Percentiles rank a stretch among this genome's conserved stretches.
phyloP scores from a whole-genome alignment of 2,888 invertebrate species.

The Pseudococcus longispinus region DNA sequence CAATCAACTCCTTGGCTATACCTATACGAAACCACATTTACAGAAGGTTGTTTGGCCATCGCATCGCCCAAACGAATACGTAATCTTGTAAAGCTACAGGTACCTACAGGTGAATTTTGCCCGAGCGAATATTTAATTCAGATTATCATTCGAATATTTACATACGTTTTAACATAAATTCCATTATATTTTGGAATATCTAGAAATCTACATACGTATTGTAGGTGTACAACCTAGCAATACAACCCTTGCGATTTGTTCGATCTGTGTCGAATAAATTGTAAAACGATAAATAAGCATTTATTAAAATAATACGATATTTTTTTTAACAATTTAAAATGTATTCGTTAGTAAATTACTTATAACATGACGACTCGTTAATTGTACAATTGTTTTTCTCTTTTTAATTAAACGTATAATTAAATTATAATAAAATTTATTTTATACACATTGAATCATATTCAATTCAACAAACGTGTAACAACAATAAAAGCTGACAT shows the following conservation, averaged over 20 bases:
- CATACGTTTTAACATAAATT: neutral
- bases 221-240: neutral
- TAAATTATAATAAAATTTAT: constrained; percentile 18
- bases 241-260: neutral
- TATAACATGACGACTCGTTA: constrained; percentile 43
- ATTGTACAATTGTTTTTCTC: constrained; percentile 26
- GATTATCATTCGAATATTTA: constrained; percentile 21
- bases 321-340: constrained; percentile 26
- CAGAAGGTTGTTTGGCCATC: neutral
- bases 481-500: constrained; percentile 31
- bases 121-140: neutral
- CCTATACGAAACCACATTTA: neutral
- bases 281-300: constrained; percentile 38
- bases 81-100: neutral
- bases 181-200: neutral
- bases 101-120: neutral
- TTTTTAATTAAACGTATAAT: neutral
- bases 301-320: constrained; percentile 33
- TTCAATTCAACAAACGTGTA: neutral
- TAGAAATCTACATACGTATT: neutral
- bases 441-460: constrained; percentile 28
- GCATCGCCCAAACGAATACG: neutral
- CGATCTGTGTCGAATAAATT: neutral
- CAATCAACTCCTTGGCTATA: neutral
- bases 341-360: constrained; percentile 45